Evolutionary conservation across 1,140 invertebrate genomes (phyloP).

Genomic region (Prorops nasuta): DNA sequence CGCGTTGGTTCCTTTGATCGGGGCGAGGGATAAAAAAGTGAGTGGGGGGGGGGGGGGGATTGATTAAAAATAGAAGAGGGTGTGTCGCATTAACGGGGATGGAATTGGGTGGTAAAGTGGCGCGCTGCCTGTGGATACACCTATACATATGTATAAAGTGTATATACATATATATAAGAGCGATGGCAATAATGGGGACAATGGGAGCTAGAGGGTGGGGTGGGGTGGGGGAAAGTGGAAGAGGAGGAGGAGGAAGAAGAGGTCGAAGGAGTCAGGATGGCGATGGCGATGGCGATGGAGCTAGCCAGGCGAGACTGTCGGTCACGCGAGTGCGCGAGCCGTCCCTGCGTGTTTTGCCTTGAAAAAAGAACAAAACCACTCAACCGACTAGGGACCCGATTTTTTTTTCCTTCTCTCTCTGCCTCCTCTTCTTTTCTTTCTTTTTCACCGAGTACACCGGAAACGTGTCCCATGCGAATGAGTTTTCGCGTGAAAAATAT

Average conservation of each 20-base stretch:
- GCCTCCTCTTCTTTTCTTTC: no score
- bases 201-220: background rate
- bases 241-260: slow-evolving; percentile 17
- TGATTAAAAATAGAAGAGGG: background rate
- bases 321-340: slow-evolving; percentile 37
- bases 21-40: background rate
- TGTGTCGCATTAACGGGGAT: background rate
- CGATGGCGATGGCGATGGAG: slow-evolving; percentile 31
- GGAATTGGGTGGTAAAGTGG: background rate
- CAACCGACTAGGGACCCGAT: no score
- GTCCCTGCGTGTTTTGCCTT: slow-evolving; percentile 1
- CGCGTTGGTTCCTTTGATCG: background rate
- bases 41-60: background rate
- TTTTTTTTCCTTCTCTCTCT: no score
- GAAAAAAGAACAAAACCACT: no score
- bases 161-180: no score
- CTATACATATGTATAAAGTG: no score
- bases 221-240: slow-evolving; percentile 9
- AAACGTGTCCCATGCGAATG: no score
- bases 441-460: no score
- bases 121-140: no score
- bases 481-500: no score
- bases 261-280: slow-evolving; percentile 33
- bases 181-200: no score
- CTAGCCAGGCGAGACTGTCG: slow-evolving; percentile 38